phyloP scores from a whole-genome alignment of 2,888 invertebrate genomes.

The Plutella xylostella region DNA sequence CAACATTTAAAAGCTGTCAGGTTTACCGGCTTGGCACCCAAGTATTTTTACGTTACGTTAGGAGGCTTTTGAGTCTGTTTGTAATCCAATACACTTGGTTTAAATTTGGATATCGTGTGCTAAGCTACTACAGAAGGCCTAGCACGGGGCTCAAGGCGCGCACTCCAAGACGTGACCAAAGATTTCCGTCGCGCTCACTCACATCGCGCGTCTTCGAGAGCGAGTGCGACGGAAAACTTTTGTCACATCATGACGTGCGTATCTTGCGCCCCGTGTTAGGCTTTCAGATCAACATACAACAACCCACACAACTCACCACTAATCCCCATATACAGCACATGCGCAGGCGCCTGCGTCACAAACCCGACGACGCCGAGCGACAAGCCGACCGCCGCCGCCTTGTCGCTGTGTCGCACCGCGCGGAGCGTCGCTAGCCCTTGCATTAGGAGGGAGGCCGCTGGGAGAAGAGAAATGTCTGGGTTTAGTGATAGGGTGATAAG shows the following conservation, averaged over 20 bases:
- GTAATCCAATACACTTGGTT: not conserved
- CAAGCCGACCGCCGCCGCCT: constrained; percentile 37
- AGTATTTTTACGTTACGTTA: not conserved
- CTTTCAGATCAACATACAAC: not conserved
- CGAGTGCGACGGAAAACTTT: no score
- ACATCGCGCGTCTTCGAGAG: no score
- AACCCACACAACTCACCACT: constrained; percentile 35
- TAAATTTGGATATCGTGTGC: not conserved
- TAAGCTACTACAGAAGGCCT: no score
- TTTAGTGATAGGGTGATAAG: not conserved
- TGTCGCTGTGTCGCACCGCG: constrained; percentile 34
- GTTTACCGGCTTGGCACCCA: not conserved
- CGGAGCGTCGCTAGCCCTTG: constrained; percentile 51
- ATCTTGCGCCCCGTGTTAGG: no score
- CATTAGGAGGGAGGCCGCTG: constrained; percentile 49
- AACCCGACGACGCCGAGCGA: constrained; percentile 32
- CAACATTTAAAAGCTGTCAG: no score
- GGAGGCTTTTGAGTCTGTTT: not conserved
- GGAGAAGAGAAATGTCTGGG: constrained; percentile 13
- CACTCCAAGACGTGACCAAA: no score
- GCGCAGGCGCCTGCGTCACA: constrained; percentile 35
- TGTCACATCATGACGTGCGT: no score
- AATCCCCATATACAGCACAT: constrained; percentile 39
- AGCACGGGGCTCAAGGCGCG: no score
- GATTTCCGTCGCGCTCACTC: no score